Evolutionary conservation across 2,797 vertebrate genomes (phyloP), one percentile per base, ranked within the genome.

Genomic region (Heliangelus exortis): DNA sequence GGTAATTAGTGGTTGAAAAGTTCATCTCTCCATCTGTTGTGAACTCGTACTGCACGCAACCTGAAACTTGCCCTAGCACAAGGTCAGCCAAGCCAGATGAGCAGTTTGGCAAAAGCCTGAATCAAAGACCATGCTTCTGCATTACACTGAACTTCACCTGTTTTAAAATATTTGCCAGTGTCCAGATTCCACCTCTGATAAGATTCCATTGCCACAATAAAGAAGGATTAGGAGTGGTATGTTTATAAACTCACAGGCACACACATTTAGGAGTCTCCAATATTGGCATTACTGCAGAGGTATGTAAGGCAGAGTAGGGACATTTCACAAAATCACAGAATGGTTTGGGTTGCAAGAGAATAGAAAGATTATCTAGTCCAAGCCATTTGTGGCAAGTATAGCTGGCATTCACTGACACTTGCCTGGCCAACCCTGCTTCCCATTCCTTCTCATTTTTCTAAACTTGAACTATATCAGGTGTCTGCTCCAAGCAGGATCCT

Each of bases 261-360:
- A 34, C 2, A 15, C 1, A 1, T 47, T 76, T 68, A 55, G 2
- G 18, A n/a, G 65, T 50, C 43, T 17, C 54, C 31, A 48, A 9
- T 25, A 66, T n/a, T 26, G 10, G 6, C 45, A 69, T 69, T 43
- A 48, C 26, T 12, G 53, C 5, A 5, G 1, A 4, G 0, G 2
- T 45, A 14, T 0, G 0, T 65, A 71, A 80, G 45, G 12, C n/a
- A 80, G 57, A 48, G 12, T 45, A 55, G 31, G 19, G 67, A 17
- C 7, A 8, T 58, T 78, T 76, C 63, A 72, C 31, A 67, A n/a
- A 75, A 48, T 39, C 6, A 29, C 15, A 55, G n/a, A 28, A 48
- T 45, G 31, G 1, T 48, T 67, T 81, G 48, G 10, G 10, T 34
- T 43, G 21, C 11, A 81, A 81, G 13, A 26, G 22, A 54, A 20